Base-by-base conservation (phyloP, 2,888 invertebrate genomes). In the Athripsodes cinereus region DNA sequence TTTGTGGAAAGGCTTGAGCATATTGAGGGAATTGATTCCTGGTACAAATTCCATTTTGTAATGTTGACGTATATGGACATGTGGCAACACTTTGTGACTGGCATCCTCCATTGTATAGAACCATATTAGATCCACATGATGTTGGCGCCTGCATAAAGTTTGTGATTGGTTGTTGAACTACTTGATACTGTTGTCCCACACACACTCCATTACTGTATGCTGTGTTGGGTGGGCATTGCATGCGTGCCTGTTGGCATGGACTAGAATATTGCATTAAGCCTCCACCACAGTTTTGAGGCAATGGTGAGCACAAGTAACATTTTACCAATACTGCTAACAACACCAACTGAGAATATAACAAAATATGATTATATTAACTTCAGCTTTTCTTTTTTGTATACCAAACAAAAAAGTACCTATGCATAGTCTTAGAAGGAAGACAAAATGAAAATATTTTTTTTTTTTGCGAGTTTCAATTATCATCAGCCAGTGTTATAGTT, bases 101-200 rank as follows among this genome's bases (percentile, higher is more conserved):
- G 19, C 48, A 48, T 48, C 48, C 20, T 48, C 48, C 48, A 21
- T 20, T 48, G 21, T 48, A 48, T 16, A 48, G 6, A 2, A 48
- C 48, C 48, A 48, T 48, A 19, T 48, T 48, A 5, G 10, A 3
- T 16, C 20, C 48, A 21, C 48, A 48, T 11, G 48, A 20, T 2
- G 18, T 20, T 5, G 19, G 48, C 13, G 21, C 16, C 19, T 19
- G 19, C 8, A 21, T 19, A 11, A 21, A 19, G 6, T 19, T 16
- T 5, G 20, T 20, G 13, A 5, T 48, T 21, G 10, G 48, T 6
- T 19, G 20, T n/a, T 48, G 10, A 48, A 16, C 10, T 10, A 18
- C 16, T 20, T 3, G 13, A 10, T 19, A 11, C 21, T 48, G 48
- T 19, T 48, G 10, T 8, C 2, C 16, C 21, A 48, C 48, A 48